Evolutionary conservation across 2,113 vertebrate genomes (phyloP).

Genomic region (Pollimyrus isidori): DNA sequence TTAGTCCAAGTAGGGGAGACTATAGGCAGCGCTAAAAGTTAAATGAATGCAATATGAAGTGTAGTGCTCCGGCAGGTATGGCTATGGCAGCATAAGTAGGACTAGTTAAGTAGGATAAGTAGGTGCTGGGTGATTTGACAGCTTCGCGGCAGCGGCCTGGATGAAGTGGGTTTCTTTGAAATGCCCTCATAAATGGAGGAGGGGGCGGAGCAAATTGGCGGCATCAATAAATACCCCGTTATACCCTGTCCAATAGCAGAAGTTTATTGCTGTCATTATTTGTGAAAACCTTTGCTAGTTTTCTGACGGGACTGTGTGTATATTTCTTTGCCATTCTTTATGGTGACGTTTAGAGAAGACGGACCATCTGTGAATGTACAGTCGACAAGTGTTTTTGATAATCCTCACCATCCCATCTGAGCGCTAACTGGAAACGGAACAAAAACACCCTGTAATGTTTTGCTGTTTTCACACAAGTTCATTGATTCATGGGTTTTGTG

Average conservation of each 20-base stretch:
- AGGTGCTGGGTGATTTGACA: background rate
- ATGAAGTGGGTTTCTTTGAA: background rate
- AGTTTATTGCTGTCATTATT: conserved; percentile 29
- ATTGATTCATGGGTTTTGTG: background rate
- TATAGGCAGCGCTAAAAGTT: no score
- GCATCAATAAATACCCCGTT: background rate
- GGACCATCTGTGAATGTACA: background rate
- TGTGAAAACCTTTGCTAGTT: background rate
- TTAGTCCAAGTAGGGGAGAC: no score
- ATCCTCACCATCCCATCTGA: no score
- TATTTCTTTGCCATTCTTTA: background rate
- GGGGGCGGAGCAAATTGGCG: background rate
- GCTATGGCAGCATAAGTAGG: no score
- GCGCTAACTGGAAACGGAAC: background rate
- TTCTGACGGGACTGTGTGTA: conserved; percentile 23
- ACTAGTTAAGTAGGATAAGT: no score
- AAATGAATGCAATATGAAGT: no score
- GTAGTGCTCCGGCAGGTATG: no score
- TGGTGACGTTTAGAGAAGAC: background rate
- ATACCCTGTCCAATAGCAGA: background rate
- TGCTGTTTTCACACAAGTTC: background rate
- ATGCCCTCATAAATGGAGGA: background rate
- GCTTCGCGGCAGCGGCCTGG: background rate
- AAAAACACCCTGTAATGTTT: background rate
- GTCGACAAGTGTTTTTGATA: background rate